phyloP scores from a whole-genome alignment of 2,797 vertebrate genomes.

The Lateolabrax maculatus region DNA sequence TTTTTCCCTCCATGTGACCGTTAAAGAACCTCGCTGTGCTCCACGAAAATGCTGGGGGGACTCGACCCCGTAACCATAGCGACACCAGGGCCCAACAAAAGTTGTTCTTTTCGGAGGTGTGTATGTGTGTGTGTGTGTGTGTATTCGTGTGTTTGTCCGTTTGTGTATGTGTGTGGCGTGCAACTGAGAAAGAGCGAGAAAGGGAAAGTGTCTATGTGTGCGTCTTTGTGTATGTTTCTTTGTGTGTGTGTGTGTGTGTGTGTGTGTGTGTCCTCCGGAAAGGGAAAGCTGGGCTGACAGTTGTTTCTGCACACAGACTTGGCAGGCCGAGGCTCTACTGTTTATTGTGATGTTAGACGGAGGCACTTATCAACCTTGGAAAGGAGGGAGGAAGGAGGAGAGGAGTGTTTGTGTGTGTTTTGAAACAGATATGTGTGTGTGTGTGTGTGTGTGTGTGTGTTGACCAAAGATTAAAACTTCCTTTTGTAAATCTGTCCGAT shows the following conservation, averaged over 20 bases:
- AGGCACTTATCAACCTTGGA: slow-evolving; percentile 67
- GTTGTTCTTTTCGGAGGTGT: slow-evolving; percentile 65
- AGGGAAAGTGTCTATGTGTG: not conserved
- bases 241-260: slow-evolving; percentile 26
- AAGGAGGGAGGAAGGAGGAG: slow-evolving; percentile 33
- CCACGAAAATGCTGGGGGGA: slow-evolving; percentile 62
- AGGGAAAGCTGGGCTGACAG: slow-evolving; percentile 66
- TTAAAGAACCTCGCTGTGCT: slow-evolving; percentile 71
- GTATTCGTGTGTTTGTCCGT: not conserved
- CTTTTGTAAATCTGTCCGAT: not conserved
- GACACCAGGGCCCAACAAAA: slow-evolving; percentile 68
- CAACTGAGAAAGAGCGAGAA: not conserved
- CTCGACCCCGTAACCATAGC: slow-evolving; percentile 69
- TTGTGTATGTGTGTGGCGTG: slow-evolving; percentile 1
- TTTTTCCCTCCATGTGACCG: slow-evolving; percentile 37
- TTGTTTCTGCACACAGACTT: slow-evolving; percentile 79
- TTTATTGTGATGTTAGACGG: slow-evolving; percentile 84
- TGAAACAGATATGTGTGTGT: slow-evolving; percentile 8
- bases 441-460: slow-evolving; percentile 26
- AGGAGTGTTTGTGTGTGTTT: slow-evolving; percentile 16
- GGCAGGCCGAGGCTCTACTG: slow-evolving; percentile 89
- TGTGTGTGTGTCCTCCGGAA: slow-evolving; percentile 62
- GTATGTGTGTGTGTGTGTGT: slow-evolving; percentile 33
- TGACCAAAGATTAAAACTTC: not conserved
- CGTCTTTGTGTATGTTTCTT: slow-evolving; percentile 23